Evolutionary conservation across 2,888 invertebrate genomes (phyloP), one percentile per base, ranked within the genome.

Genomic region (Tinea pellionella): DNA sequence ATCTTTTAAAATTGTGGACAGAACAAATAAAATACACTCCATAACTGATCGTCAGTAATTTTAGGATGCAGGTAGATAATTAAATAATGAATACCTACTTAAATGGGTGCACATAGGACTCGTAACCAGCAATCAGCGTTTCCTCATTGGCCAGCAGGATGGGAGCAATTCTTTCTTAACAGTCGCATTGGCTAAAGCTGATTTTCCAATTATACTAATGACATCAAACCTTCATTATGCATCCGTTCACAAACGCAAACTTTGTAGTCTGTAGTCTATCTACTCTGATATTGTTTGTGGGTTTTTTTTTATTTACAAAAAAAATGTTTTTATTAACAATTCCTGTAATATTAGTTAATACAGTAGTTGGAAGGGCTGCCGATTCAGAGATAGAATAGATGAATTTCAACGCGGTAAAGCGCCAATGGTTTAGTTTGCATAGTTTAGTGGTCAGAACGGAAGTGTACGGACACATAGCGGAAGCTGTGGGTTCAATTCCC

Each of bases 141-240:
- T 85, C 85, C 85, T 85, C 75, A 84, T 84, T 84, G 76, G 68
- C 19, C 59, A 59, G 47, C 78, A 73, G 82, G 83, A 82, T 77
- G 78, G 70, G 64, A 65, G 61, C 73, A 75, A 78, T 78, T 75
- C 69, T 59, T 59, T 55, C 59, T 59, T 42, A 19, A 56, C 62
- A 51, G 53, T 41, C 37, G 66, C 62, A 64, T 65, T 64, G 64
- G 65, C 18, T 61, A 13, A 41, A 11, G 59, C n/a, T 16, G 42
- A 55, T 24, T 55, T 55, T 1, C 12, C 57, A 18, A 60, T 60
- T 60, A 60, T 11, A 41, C 41, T 60, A 60, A 60, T 60, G 57
- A 57, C 57, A 57, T 32, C 32, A 7, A 57, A 24, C 57, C 32
- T 29, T 30, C 30, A 15, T 19, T 19, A 18, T 15, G 32, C 32